phyloP scores from a whole-genome alignment of 2,113 vertebrate genomes.

The Rhinopithecus roxellana region DNA sequence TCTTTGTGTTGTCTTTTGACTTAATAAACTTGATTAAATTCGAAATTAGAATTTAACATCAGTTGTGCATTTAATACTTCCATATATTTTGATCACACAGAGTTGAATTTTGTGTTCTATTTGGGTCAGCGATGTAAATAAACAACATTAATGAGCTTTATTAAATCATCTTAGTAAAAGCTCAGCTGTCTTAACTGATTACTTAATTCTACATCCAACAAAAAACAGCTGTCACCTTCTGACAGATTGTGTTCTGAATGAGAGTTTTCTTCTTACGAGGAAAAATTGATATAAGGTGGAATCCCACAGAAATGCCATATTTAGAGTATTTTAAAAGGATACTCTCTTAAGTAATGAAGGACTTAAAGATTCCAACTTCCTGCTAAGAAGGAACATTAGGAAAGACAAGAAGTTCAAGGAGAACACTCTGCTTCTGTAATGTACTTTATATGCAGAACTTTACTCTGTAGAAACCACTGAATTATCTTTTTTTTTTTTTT shows the following conservation, averaged over 20 bases:
- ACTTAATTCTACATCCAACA: conserved; percentile 67
- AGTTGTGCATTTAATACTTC: conserved; percentile 4
- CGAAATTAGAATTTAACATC: conserved; percentile 62
- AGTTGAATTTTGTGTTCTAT: conserved; percentile 62
- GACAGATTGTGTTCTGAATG: conserved; percentile 59
- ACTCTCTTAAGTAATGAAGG: not conserved
- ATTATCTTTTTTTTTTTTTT: no score
- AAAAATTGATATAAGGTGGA: not conserved
- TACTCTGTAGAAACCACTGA: not conserved
- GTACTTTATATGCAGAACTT: not conserved
- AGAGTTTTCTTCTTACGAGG: conserved; percentile 31
- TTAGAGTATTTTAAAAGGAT: not conserved
- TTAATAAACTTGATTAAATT: conserved; percentile 59
- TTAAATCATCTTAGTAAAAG: conserved; percentile 82
- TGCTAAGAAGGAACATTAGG: not conserved
- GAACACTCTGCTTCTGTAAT: not conserved
- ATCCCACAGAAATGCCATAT: not conserved
- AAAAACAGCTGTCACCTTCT: conserved; percentile 70
- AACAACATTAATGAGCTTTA: conserved; percentile 77
- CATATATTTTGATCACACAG: conserved; percentile 33
- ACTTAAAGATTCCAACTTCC: not conserved
- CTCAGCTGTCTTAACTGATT: conserved; percentile 76
- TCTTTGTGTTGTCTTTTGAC: conserved; percentile 38
- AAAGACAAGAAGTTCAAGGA: not conserved
- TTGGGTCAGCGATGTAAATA: conserved; percentile 73